Conservation (phyloP, 1,140 invertebrate species). For the Trachymyrmex cornetzi region DNA sequence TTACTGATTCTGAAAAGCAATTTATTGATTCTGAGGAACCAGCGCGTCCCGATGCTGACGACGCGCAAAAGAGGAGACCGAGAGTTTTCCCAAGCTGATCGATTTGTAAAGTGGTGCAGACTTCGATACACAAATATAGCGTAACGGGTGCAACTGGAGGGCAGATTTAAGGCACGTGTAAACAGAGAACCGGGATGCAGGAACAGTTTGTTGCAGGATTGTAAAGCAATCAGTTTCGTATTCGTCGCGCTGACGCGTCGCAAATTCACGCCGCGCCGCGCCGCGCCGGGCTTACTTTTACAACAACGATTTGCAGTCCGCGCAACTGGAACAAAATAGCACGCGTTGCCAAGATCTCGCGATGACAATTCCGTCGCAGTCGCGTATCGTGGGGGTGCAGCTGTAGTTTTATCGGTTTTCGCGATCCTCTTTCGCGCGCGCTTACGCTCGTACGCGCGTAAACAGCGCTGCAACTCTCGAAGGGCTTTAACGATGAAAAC, state of each 20-base stretch:
- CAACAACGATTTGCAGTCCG: slow-evolving; percentile 50
- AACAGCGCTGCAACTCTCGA: background rate
- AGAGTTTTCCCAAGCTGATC: background rate
- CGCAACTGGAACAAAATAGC: slow-evolving; percentile 37
- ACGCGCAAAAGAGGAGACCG: background rate
- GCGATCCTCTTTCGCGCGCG: slow-evolving; percentile 30
- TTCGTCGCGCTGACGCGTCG: slow-evolving; percentile 36
- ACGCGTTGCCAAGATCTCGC: slow-evolving; percentile 37
- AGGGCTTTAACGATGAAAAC: slow-evolving; percentile 46
- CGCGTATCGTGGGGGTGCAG: slow-evolving; percentile 6
- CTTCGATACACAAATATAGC: background rate
- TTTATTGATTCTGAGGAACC: too few species aligned
- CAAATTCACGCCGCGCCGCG: slow-evolving; percentile 36
- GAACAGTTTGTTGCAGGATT: slow-evolving; percentile 23
- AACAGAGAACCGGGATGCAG: background rate
- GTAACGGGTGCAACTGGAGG: slow-evolving; percentile 4
- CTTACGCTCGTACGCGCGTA: background rate
- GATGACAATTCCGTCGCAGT: slow-evolving; percentile 27
- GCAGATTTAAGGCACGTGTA: slow-evolving; percentile 25
- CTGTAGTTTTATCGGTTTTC: slow-evolving; percentile 35
- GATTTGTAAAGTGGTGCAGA: background rate
- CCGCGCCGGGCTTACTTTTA: slow-evolving; percentile 44
- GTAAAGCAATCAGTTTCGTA: slow-evolving; percentile 52
- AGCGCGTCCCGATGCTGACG: background rate
- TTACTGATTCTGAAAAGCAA: background rate